Base-by-base conservation (phyloP, 2,797 vertebrate genomes). In the Spea hammondii region DNA sequence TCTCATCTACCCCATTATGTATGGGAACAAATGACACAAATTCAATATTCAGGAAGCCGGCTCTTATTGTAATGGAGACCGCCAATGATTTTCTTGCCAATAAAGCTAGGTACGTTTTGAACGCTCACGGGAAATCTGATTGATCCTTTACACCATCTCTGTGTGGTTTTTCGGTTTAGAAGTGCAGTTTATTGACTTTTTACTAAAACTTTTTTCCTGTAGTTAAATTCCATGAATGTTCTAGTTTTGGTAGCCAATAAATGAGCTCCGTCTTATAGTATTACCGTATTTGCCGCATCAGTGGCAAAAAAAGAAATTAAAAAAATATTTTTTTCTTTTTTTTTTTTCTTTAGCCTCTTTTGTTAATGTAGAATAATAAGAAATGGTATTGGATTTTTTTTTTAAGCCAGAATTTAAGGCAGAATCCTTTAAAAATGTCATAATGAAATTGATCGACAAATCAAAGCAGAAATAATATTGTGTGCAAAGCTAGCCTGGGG, bases 361-460 rank as follows among this genome's bases (percentile, higher is more conserved):
- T 64, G 70, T 70, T 75, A 70, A 80, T 72, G 69, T 44, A 67
- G 54, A 77, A 64, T 47, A 4, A 67, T 47, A 48, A 54, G 8
- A 72, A 77, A 68, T 47, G 55, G 51, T 72, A 72, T 67, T 77
- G 79, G 69, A 55, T 13, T 59, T 32, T 32, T 72, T 45, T 14
- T 17, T 17, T 17, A 17, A 48, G 68, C 66, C 68, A 72, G 74
- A 72, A 76, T 66, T 76, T 72, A 10, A 76, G 60, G 67, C 54
- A 5, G 47, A 76, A 76, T 49, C 68, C 59, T 66, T 80, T 80
- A 76, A 75, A 70, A 65, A 76, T 71, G 69, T 80, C 79, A 80
- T 70, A 76, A 76, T 76, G 74, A 80, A 76, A 80, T 80, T 76
- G 79, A 80, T 80, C 68, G 48, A 68, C 69, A 71, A 60, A 53